Evolutionary conservation across 2,113 vertebrate genomes (phyloP), one percentile per base, ranked within the genome.

Genomic region (Propithecus coquereli): DNA sequence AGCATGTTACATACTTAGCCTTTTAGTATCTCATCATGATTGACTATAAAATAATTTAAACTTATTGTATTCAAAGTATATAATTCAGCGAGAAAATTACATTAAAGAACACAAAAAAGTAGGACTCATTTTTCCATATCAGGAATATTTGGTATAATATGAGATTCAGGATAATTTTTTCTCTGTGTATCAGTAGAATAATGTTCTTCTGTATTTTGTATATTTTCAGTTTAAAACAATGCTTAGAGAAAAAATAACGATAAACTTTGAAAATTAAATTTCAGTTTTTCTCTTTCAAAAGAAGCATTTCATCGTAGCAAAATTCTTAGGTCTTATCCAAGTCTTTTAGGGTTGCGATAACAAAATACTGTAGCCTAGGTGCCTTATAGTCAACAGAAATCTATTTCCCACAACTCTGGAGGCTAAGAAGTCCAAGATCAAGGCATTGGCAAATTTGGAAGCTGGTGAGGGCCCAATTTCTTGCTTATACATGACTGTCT

Each of bases 31-130:
- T 90, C 76, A 22, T 77, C 23, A 57, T 47, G 81, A 73, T 30
- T n/a, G 20, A 91, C 40, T 54, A 32, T 40, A 93, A 89, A 92
- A 71, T 85, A 81, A 89, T 81, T 66, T 73, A 79, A 65, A 92
- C 8, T 37, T 77, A 37, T 25, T 70, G 47, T 66, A 47, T 68
- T 77, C 43, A 43, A 86, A 66, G 17, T 47, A 79, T 82, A 17
- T 61, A 61, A 80, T 70, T 91, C 7, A 61, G 32, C 90, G 43
- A 77, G 37, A 76, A 87, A 93, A 83, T 34, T 86, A 2, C 71
- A 80, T 84, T 20, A 76, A 90, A 59, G 32, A 90, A 70, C 47
- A 83, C 3, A 73, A 45, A 97, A 91, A 61, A 7, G 12, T 68
- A 59, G 13, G 13, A 34, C n/a, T 57, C 5, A 13, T 65, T 83